phyloP scores from a whole-genome alignment of 2,888 invertebrate species.

The Cecidostiba fungosa region DNA sequence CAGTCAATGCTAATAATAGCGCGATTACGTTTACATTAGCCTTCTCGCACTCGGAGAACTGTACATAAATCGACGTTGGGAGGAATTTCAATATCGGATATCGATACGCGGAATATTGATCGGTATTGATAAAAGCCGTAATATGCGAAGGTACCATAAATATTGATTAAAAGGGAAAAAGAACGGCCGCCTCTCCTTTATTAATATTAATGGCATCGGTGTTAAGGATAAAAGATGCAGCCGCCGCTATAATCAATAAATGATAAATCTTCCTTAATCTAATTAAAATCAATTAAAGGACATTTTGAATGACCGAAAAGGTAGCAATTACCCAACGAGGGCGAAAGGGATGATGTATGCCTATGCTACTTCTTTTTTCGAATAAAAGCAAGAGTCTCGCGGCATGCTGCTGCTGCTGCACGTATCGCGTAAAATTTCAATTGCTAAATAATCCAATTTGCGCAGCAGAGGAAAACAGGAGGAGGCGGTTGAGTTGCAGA shows the following conservation, averaged over 20 bases:
- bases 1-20: background rate
- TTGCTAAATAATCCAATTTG: constrained; percentile 45
- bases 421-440: constrained; percentile 43
- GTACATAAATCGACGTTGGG: too few relatives aligned
- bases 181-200: background rate
- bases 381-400: background rate
- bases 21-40: too few relatives aligned
- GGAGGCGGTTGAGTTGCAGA: background rate
- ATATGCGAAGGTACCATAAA: background rate
- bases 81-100: too few relatives aligned
- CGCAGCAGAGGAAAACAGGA: background rate
- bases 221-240: background rate
- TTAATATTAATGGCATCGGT: background rate
- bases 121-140: background rate
- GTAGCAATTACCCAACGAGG: constrained; percentile 26
- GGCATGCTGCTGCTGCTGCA: background rate
- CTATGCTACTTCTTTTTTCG: background rate
- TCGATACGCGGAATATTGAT: too few relatives aligned
- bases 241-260: constrained; percentile 20
- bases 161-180: background rate
- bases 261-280: background rate
- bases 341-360: constrained; percentile 9
- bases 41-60: too few relatives aligned
- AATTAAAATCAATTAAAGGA: constrained; percentile 31
- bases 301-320: constrained; percentile 42